These are phyloP conservation scores for Sebastes fasciatus DNA, from an alignment of 2,113 vertebrate genomes.

Conservation along the genomic window DNA sequence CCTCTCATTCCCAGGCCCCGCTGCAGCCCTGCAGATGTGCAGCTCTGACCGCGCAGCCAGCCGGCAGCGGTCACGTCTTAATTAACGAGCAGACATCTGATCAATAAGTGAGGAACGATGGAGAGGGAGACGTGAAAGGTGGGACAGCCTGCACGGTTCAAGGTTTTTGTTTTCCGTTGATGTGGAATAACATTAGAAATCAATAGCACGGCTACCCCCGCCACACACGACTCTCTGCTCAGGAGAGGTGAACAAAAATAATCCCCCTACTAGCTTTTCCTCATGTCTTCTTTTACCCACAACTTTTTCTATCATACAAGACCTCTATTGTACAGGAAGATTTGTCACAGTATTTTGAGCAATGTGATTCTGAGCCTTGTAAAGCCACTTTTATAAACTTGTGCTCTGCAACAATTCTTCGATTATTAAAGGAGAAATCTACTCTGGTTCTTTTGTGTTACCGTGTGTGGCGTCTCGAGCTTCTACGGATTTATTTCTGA, in stretches of 20 bases:
- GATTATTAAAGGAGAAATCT: constrained; percentile 34
- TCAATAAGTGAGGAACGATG: constrained; percentile 76
- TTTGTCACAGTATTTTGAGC: not conserved
- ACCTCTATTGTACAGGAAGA: not conserved
- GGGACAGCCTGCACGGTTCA: constrained; percentile 67
- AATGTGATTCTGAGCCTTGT: not conserved
- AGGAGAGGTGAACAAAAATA: constrained; percentile 18
- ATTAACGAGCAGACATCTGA: constrained; percentile 79
- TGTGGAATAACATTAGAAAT: constrained; percentile 75
- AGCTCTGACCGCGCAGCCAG: constrained; percentile 65
- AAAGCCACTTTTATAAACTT: constrained; percentile 36
- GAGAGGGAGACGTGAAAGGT: constrained; percentile 62
- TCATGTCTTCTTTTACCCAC: not conserved
- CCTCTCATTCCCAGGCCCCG: constrained; percentile 76
- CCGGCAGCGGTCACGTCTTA: constrained; percentile 77
- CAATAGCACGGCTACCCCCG: constrained; percentile 41
- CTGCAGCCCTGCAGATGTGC: constrained; percentile 68
- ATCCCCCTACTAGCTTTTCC: not conserved
- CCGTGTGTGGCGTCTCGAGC: constrained; percentile 5
- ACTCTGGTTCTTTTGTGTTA: not conserved
- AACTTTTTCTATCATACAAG: not conserved
- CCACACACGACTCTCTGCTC: constrained; percentile 18
- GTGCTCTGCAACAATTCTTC: not conserved
- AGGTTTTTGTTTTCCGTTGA: constrained; percentile 76
- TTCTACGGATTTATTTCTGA: constrained; percentile 15